Evolutionary conservation across 2,797 vertebrate species (phyloP).

Genomic region (Miichthys miiuy): DNA sequence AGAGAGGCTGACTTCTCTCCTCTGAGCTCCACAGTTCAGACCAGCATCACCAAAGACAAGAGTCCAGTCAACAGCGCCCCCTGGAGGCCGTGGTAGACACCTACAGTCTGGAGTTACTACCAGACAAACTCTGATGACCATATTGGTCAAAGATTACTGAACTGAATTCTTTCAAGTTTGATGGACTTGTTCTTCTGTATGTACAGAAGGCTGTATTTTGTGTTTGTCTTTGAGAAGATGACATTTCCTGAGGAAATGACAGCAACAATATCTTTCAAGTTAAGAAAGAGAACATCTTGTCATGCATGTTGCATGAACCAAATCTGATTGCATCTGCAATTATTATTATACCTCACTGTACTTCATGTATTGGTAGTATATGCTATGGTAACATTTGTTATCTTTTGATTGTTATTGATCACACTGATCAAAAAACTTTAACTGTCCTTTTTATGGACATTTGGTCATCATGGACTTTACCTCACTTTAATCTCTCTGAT

Average conservation of each 20-base stretch:
- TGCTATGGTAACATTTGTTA: neutral
- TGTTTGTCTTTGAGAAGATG: neutral
- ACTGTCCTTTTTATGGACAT: neutral
- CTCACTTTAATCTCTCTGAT: neutral
- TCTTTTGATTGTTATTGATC: slow-evolving; percentile 11
- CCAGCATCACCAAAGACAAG: too few relatives aligned
- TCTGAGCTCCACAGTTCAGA: too few relatives aligned
- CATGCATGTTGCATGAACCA: slow-evolving; percentile 43
- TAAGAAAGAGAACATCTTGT: slow-evolving; percentile 53
- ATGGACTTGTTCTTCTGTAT: too few relatives aligned
- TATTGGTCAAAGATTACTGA: too few relatives aligned
- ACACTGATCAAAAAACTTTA: neutral
- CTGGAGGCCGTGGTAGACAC: too few relatives aligned
- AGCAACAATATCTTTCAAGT: slow-evolving; percentile 76
- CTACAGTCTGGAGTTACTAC: too few relatives aligned
- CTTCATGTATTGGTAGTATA: neutral
- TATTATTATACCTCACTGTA: neutral
- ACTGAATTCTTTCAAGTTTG: too few relatives aligned
- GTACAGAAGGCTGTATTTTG: neutral
- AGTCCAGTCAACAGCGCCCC: too few relatives aligned
- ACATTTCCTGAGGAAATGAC: slow-evolving; percentile 75
- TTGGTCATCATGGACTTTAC: neutral
- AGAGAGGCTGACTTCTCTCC: too few relatives aligned
- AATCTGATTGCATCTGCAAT: slow-evolving; percentile 24
- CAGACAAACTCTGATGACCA: too few relatives aligned